Conservation (phyloP, 35 echinoderm and acorn worm genomes). For the Lytechinus variegatus region DNA sequence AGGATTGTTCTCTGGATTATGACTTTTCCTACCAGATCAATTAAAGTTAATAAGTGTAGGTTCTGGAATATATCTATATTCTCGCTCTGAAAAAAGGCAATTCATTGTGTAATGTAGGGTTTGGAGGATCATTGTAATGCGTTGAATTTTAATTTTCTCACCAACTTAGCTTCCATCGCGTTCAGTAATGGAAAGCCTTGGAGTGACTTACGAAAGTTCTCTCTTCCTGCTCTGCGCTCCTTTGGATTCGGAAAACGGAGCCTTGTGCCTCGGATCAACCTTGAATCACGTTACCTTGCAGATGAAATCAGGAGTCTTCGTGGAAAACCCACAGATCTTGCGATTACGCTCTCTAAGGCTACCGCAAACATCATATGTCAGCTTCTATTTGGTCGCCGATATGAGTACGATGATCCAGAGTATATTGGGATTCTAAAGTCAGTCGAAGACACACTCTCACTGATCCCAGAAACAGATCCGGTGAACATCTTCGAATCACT, state of each 20-base stretch:
- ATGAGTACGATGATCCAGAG: neutral
- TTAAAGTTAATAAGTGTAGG: too few species aligned
- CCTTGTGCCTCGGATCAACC: neutral
- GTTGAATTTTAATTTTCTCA: too few species aligned
- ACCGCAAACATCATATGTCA: neutral
- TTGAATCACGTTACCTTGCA: neutral
- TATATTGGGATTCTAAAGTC: neutral
- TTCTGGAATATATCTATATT: too few species aligned
- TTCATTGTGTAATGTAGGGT: too few species aligned
- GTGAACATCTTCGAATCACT: neutral
- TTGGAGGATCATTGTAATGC: too few species aligned
- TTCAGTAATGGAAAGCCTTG: neutral
- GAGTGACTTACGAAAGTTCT: neutral
- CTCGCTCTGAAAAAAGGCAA: too few species aligned
- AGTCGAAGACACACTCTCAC: neutral
- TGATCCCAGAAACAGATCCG: neutral
- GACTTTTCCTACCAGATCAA: too few species aligned
- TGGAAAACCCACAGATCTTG: neutral
- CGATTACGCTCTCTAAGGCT: neutral
- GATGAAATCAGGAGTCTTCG: neutral
- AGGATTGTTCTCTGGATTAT: too few species aligned
- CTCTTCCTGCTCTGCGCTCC: neutral
- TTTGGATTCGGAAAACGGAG: neutral
- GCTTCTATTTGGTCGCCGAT: neutral
- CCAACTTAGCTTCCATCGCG: neutral